phyloP scores from a whole-genome alignment of 2,797 vertebrate species.

The Eremophila alpestris region DNA sequence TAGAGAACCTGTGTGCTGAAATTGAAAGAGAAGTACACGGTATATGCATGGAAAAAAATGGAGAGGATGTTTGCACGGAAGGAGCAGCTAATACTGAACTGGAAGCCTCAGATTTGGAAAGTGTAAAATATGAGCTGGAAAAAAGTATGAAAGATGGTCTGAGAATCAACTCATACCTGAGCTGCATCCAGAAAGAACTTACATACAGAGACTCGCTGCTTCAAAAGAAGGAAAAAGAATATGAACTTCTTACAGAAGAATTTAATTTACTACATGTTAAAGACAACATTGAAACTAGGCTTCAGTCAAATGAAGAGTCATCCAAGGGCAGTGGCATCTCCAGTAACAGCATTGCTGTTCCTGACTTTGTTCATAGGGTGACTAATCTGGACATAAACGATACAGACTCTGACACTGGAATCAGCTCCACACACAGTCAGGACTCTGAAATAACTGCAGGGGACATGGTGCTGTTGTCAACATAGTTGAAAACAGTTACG shows the following conservation, averaged over 20 bases:
- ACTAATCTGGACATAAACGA: conserved; percentile 84
- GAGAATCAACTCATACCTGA: conserved; percentile 82
- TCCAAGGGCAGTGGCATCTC: conserved; percentile 57
- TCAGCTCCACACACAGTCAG: conserved; percentile 97
- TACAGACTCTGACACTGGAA: conserved; percentile 97
- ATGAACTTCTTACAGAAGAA: conserved; percentile 86
- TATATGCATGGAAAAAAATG: conserved; percentile 28
- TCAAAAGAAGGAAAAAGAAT: conserved; percentile 87
- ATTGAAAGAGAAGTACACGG: conserved; percentile 85
- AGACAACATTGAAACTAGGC: conserved; percentile 63
- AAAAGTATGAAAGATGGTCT: conserved; percentile 85
- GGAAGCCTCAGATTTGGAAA: conserved; percentile 75
- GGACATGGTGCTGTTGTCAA: conserved; percentile 74
- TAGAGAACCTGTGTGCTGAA: conserved; percentile 84
- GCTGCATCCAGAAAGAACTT: conserved; percentile 87
- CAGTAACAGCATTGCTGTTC: background rate
- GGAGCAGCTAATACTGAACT: conserved; percentile 27
- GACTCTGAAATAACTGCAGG: conserved; percentile 88
- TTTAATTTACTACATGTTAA: conserved; percentile 79
- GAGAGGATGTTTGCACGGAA: background rate
- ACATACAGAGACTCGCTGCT: conserved; percentile 80
- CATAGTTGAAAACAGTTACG: background rate
- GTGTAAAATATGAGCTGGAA: conserved; percentile 81
- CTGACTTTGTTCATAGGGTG: conserved; percentile 76
- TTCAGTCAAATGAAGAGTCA: conserved; percentile 59